Conservation (phyloP, 2,888 invertebrate genomes). For the Spisula subtruncata region DNA sequence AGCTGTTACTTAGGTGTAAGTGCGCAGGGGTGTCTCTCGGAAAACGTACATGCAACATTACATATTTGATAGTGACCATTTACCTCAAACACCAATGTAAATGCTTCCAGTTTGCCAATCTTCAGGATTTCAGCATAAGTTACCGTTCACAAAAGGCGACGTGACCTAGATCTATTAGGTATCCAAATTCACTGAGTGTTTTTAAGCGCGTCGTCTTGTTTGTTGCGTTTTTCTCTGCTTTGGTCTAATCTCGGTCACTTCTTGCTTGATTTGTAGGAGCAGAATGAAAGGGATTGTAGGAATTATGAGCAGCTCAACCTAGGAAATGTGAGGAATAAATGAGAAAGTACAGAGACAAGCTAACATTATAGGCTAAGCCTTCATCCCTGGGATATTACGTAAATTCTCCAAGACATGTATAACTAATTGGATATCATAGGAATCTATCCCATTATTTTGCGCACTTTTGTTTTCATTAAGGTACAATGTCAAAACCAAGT, state of each 20-base stretch:
- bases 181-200: neutral
- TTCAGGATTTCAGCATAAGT: too few species aligned
- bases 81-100: too few species aligned
- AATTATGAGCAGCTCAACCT: neutral
- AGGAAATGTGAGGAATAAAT: neutral
- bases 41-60: too few species aligned
- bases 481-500: too few species aligned
- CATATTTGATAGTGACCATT: too few species aligned
- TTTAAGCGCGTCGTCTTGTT: neutral
- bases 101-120: too few species aligned
- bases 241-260: neutral
- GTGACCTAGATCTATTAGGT: too few species aligned
- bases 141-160: too few species aligned
- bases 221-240: neutral
- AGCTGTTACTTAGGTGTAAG: too few species aligned
- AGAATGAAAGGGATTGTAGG: neutral
- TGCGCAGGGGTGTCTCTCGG: too few species aligned
- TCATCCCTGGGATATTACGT: neutral
- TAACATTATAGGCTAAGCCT: neutral
- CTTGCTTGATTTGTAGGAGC: neutral
- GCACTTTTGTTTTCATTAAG: too few species aligned
- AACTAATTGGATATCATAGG: neutral
- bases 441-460: too few species aligned
- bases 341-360: neutral
- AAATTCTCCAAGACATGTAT: neutral